phyloP scores from a whole-genome alignment of 1,140 invertebrate species.

The Achatina immaculata region DNA sequence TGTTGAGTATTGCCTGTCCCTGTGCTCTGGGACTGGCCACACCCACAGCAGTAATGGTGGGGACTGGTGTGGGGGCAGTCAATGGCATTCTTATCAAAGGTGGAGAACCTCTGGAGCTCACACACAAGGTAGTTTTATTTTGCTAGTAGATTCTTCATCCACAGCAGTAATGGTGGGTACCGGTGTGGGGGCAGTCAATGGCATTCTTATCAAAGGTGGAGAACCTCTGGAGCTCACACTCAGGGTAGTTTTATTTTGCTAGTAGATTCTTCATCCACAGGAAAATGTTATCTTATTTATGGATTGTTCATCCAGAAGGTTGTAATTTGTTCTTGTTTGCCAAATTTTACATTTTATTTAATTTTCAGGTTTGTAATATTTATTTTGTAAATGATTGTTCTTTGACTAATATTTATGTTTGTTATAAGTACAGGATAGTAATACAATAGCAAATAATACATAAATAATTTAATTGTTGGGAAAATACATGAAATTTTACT shows the following conservation, averaged over 20 bases:
- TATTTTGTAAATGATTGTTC: too few relatives aligned
- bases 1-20: conserved; percentile 97
- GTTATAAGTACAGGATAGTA: too few relatives aligned
- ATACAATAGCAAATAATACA: too few relatives aligned
- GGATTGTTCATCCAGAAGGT: too few relatives aligned
- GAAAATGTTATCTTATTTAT: too few relatives aligned
- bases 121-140: conserved; percentile 91
- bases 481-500: too few relatives aligned
- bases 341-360: too few relatives aligned
- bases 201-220: conserved; percentile 97
- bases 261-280: conserved; percentile 96
- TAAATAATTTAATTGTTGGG: too few relatives aligned
- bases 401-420: too few relatives aligned
- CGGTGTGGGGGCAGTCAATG: conserved; percentile 90
- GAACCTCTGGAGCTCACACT: conserved; percentile 96
- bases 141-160: too few relatives aligned
- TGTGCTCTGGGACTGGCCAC: conserved; percentile 97
- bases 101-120: conserved; percentile 95
- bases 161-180: conserved; percentile 96
- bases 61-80: conserved; percentile 83
- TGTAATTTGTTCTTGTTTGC: too few relatives aligned
- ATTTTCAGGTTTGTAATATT: too few relatives aligned
- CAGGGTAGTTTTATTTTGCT: conserved; percentile 86
- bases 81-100: conserved; percentile 99
- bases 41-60: conserved; percentile 98